Evolutionary conservation across 2,113 vertebrate genomes (phyloP), one percentile per base, ranked within the genome.

Genomic region (Hypanus sabinus): DNA sequence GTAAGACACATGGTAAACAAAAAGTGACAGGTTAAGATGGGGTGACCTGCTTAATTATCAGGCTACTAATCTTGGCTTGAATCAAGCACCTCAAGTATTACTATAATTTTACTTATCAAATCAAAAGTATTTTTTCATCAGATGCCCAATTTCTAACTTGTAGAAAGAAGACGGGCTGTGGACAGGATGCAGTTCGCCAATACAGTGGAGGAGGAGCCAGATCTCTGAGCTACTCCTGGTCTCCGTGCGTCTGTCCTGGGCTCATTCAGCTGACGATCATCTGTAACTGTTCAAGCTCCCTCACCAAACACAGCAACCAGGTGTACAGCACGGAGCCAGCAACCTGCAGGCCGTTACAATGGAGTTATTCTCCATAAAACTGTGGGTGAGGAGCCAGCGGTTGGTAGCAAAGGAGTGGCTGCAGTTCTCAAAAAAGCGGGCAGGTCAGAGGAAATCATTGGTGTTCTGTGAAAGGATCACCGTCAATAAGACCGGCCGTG

Each of bases 301-400:
- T 98, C 68, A 96, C 98, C 95, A 99, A 98, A 96, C 97, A 98
- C 95, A 98, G 98, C 92, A 97, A 97, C 95, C 98, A 98, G 96
- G 98, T 98, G 0, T 99, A 98, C 96, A 98, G 98, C 95, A 99
- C 97, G 6, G 98, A 98, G 94, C 98, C 94, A 98, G 98, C 96
- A 99, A 98, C 94, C 96, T 98, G 94, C 98, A 99, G 96, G 95
- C 95, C 98, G 98, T 95, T 98, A 98, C 96, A 99, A 98, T 16
- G 98, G 98, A 3, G 96, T 98, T 94, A 97, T 99, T 94, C 98
- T 98, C 96, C 97, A 96, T 95, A 99, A 98, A 96, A 98, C 98
- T 0, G 97, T 98, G 0, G 98, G 98, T 71, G 97, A 98, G 94
- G 97, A 99, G 96, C 97, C 98, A 6, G 98, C 97, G 0, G 97